These are phyloP conservation scores for Calidris pugnax DNA, from an alignment of 2,113 vertebrate species.

Conservation along the genomic window DNA sequence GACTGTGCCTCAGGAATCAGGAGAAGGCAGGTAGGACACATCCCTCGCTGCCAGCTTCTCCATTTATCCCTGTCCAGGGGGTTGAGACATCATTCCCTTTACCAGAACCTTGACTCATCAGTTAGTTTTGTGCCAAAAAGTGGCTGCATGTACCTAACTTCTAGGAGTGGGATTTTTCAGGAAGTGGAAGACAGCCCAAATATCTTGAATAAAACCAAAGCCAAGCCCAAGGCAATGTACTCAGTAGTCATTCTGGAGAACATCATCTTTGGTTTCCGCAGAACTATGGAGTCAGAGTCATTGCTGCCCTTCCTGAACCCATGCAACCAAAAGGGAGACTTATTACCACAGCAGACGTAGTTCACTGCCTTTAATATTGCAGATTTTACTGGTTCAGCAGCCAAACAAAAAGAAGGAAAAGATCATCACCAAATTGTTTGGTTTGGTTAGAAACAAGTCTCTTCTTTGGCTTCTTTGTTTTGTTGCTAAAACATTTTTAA, in stretches of 20 bases:
- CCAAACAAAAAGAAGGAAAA: not conserved
- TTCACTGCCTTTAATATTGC: not conserved
- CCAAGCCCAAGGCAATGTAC: not conserved
- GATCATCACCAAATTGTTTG: not conserved
- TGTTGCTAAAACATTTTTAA: not conserved
- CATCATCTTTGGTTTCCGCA: not conserved
- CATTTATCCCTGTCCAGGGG: not conserved
- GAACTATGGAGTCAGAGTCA: not conserved
- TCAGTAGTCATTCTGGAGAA: not conserved
- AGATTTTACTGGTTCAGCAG: not conserved
- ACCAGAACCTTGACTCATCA: not conserved
- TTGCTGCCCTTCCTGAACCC: not conserved
- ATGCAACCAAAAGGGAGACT: not conserved
- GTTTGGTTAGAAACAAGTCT: not conserved
- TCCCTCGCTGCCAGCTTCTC: not conserved
- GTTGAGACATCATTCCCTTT: not conserved
- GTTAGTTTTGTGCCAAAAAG: not conserved
- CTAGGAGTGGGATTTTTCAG: not conserved
- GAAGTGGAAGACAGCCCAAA: not conserved
- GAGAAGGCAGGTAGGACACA: not conserved
- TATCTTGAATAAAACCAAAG: not conserved
- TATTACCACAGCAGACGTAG: not conserved
- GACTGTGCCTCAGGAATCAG: not conserved
- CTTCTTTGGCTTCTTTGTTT: not conserved
- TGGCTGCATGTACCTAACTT: not conserved